phyloP scores from a whole-genome alignment of 2,888 invertebrate species.

The Nudaria mundana region DNA sequence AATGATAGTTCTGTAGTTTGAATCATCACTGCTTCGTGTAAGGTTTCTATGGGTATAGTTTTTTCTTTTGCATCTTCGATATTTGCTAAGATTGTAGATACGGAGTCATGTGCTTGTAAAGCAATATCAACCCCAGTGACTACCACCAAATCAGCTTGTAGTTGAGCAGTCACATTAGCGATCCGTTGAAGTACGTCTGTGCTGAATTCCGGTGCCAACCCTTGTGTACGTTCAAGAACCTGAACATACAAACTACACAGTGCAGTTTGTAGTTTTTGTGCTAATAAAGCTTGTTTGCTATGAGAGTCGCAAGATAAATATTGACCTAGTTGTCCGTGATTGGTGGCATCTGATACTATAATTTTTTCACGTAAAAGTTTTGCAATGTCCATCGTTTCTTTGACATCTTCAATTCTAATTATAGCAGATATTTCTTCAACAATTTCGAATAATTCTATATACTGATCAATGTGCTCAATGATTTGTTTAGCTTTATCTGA shows the following conservation, averaged over 20 bases:
- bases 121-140: slow-evolving; percentile 40
- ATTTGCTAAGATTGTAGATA: slow-evolving; percentile 7
- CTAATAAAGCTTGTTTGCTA: slow-evolving; percentile 39
- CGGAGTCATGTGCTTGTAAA: slow-evolving; percentile 30
- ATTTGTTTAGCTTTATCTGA: slow-evolving; percentile 47
- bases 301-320: slow-evolving; percentile 14
- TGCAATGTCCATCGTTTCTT: slow-evolving; percentile 50
- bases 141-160: slow-evolving; percentile 52
- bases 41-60: slow-evolving; percentile 3
- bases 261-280: slow-evolving; percentile 48
- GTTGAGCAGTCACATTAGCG: slow-evolving; percentile 42
- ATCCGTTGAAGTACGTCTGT: slow-evolving; percentile 44
- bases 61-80: slow-evolving; percentile 9
- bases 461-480: slow-evolving; percentile 55
- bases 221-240: slow-evolving; percentile 44
- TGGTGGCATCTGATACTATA: slow-evolving; percentile 18
- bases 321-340: slow-evolving; percentile 17
- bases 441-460: slow-evolving; percentile 58
- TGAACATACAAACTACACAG: slow-evolving; percentile 48
- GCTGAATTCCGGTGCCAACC: slow-evolving; percentile 38
- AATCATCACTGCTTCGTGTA: neutral
- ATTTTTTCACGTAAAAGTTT: slow-evolving; percentile 51
- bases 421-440: slow-evolving; percentile 58
- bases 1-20: slow-evolving; percentile 12
- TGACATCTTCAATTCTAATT: slow-evolving; percentile 48